A percentile compares a stretch with the other conserved stretches of the same genome.
Conservation (phyloP, 2,888 invertebrate genomes). For the Galerucella calmariensis region DNA sequence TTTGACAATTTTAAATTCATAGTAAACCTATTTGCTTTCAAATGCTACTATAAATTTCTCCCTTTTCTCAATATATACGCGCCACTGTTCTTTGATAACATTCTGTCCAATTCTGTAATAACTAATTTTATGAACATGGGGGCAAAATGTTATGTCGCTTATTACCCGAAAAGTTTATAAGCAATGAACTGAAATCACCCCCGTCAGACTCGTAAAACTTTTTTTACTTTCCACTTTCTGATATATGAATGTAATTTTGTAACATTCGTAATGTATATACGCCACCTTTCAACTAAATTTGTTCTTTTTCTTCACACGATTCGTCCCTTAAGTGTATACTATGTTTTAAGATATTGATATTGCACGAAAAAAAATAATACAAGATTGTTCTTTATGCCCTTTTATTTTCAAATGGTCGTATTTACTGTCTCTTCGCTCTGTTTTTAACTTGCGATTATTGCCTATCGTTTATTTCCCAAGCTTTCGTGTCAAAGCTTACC, state of each 20-base stretch:
- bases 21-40: background rate
- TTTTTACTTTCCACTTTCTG: slow-evolving; percentile 54
- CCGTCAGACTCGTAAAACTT: slow-evolving; percentile 58
- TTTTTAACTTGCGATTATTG: too few relatives aligned
- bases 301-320: slow-evolving; percentile 7
- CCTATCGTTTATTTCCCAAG: too few relatives aligned
- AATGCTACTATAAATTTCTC: background rate
- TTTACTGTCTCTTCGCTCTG: too few relatives aligned
- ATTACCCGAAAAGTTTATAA: slow-evolving; percentile 58
- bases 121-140: slow-evolving; percentile 52
- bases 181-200: slow-evolving; percentile 58
- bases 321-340: background rate
- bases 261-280: slow-evolving; percentile 31
- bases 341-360: background rate
- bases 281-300: slow-evolving; percentile 35
- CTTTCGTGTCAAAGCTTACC: too few relatives aligned
- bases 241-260: slow-evolving; percentile 39
- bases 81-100: background rate
- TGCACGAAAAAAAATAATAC: background rate
- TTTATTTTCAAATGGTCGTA: too few relatives aligned
- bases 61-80: background rate
- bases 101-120: slow-evolving; percentile 48
- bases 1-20: too few relatives aligned
- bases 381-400: too few relatives aligned
- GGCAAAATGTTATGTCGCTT: slow-evolving; percentile 53